These are phyloP conservation scores for Sussaba pulchella DNA, from an alignment of 2,888 invertebrate genomes.

Conservation along the genomic window DNA sequence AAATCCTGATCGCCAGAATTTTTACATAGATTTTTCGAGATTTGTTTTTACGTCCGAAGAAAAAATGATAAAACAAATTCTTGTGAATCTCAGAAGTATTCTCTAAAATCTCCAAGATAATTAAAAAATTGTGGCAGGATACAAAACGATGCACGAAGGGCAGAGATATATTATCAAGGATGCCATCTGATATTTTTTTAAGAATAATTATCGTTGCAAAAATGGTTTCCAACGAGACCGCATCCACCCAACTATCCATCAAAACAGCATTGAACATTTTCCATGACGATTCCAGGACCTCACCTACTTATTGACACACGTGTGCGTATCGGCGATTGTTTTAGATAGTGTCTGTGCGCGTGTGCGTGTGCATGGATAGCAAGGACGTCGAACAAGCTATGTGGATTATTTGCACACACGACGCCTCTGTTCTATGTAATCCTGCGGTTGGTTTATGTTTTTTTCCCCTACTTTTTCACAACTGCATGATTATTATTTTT, in stretches of 20 bases:
- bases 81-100: no score
- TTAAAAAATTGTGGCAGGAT: no score
- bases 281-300: conserved; percentile 2
- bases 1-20: no score
- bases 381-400: conserved; percentile 43
- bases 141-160: no score
- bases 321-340: neutral
- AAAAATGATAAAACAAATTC: no score
- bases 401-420: conserved; percentile 36
- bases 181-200: no score
- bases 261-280: neutral
- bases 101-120: no score
- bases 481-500: neutral
- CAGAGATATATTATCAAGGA: no score
- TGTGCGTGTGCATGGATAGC: neutral
- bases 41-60: no score
- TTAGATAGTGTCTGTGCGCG: neutral
- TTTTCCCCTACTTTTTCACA: neutral
- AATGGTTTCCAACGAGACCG: no score
- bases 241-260: neutral
- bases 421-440: conserved; percentile 6
- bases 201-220: no score
- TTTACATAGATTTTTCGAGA: no score
- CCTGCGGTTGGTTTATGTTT: neutral
- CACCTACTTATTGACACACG: neutral